Base-by-base conservation (phyloP, 2,888 invertebrate genomes). In the Lithophane leautieri region DNA sequence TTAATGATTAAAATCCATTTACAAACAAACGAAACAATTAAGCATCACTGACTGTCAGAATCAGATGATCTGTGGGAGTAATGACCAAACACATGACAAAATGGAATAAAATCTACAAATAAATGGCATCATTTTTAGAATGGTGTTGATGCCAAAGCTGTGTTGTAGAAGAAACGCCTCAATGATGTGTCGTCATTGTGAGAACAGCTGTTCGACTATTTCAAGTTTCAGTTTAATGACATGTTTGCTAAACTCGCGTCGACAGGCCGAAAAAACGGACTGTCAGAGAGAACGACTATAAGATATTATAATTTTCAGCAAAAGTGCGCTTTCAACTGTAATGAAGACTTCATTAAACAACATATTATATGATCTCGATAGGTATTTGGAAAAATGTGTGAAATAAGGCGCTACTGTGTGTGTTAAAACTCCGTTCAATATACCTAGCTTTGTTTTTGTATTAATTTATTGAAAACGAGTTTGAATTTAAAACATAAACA, bases 141-240 rank as follows among this genome's bases (percentile, higher is more conserved):
- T 40, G 25, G 8, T 12, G 60, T 28, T 25, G 56, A 66, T 60
- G 82, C 71, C 81, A 81, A n/a, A 66, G 56, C 47, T 19, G 63
- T n/a, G 16, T 79, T 76, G 58, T 50, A 63, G 42, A 67, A 67
- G 50, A 22, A 75, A 69, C 34, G 50, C 73, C 63, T 76, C 67
- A 54, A 6, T 19, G 25, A 78, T 52, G 19, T 83, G 76, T 61
- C 72, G 73, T 77, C 79, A 79, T 75, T 70, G 16, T 25, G 25
- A 44, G 11, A 73, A 75, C 83, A 85, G 81, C 73, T 83, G 85
- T 68, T 60, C 42, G 66, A 66, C 61, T 76, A 79, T 77, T 77
- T 79, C n/a, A 34, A 25, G 44, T 34, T 9, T 63, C 44, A 19
- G 54, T 69, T 66, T 65, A 47, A 56, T 44, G 69, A 65, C 60